phyloP scores from a whole-genome alignment of 2,113 vertebrate genomes.

The Erythrocercus mccallii region DNA sequence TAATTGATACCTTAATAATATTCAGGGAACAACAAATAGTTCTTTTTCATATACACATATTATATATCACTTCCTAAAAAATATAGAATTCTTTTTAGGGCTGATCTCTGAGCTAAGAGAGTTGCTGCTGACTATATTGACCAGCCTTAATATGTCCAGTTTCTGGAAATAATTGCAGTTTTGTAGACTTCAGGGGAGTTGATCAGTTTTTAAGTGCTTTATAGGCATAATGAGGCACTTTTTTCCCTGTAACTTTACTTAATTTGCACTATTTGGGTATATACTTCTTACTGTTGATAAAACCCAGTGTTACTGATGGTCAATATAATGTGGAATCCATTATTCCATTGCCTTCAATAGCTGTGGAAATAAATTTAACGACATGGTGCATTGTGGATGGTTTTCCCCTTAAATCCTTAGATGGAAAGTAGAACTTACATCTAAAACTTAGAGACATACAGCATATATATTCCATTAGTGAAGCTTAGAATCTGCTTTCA shows the following conservation, averaged over 20 bases:
- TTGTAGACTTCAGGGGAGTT: not conserved
- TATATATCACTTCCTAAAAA: not conserved
- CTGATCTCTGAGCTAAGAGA: not conserved
- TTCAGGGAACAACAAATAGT: not conserved
- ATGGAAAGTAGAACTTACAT: not conserved
- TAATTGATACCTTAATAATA: constrained; percentile 7
- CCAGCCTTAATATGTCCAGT: not conserved
- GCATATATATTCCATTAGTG: not conserved
- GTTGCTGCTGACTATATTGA: not conserved
- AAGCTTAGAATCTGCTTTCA: not conserved
- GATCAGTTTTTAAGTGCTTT: not conserved
- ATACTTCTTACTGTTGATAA: not conserved
- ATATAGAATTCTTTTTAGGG: not conserved
- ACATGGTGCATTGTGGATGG: not conserved
- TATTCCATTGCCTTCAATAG: not conserved
- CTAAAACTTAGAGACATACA: not conserved
- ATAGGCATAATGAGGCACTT: not conserved
- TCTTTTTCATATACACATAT: not conserved
- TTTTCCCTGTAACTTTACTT: not conserved
- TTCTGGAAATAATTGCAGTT: not conserved
- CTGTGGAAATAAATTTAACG: not conserved
- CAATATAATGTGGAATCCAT: not conserved
- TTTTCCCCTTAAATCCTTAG: not conserved
- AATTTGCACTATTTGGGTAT: not conserved
- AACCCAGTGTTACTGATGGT: not conserved